Evolutionary conservation across 2,888 invertebrate genomes (phyloP).

Genomic region (Drosophila hamatofila): DNA sequence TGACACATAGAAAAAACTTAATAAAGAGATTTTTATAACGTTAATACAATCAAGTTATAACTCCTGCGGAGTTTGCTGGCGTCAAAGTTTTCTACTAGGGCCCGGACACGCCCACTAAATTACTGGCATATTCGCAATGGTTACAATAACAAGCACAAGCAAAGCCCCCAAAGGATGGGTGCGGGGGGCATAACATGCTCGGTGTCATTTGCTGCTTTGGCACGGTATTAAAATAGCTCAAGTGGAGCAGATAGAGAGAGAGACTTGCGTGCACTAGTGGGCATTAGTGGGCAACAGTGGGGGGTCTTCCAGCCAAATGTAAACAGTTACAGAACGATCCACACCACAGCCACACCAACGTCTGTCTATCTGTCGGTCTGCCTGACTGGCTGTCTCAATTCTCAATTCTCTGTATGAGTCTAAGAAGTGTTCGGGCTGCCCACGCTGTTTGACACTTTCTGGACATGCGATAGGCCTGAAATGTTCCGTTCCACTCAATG

Average conservation of each 20-base stretch:
- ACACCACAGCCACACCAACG: background rate
- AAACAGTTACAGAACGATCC: constrained; percentile 41
- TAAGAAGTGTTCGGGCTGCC: constrained; percentile 40
- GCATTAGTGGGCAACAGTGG: constrained; percentile 13
- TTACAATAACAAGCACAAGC: constrained; percentile 43
- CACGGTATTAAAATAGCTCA: constrained; percentile 66
- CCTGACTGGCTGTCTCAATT: constrained; percentile 7
- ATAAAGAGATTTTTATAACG: no score
- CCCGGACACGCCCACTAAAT: constrained; percentile 68
- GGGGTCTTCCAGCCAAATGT: constrained; percentile 19
- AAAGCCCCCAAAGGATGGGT: constrained; percentile 10
- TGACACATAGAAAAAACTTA: no score
- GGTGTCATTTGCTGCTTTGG: constrained; percentile 60
- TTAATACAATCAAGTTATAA: no score
- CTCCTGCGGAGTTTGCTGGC: constrained; percentile 55
- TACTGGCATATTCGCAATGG: constrained; percentile 66
- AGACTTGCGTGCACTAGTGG: constrained; percentile 16
- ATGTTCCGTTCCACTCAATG: constrained; percentile 28
- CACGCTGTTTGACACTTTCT: constrained; percentile 54
- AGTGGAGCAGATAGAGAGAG: constrained; percentile 41
- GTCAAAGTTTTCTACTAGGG: constrained; percentile 68
- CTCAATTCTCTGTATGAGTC: constrained; percentile 29
- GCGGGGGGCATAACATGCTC: background rate
- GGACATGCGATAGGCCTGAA: constrained; percentile 32
- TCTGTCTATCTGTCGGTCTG: constrained; percentile 8